A percentile compares a stretch with the other conserved stretches of the same genome.
Conservation (phyloP, 2,113 vertebrate species). For the Pituophis catenifer region DNA sequence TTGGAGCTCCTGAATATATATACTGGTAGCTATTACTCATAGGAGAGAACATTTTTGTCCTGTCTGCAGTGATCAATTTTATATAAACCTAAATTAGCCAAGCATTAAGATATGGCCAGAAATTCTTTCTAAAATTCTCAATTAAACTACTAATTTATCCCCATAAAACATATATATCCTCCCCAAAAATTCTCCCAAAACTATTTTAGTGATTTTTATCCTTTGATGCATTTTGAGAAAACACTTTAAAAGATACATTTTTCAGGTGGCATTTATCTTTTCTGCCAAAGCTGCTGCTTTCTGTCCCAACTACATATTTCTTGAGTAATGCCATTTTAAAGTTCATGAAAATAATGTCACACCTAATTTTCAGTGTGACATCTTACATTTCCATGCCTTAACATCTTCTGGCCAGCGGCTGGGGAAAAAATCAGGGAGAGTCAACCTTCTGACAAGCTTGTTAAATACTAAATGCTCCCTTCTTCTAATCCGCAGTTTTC, state of each 20-base stretch:
- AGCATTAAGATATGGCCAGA: not conserved
- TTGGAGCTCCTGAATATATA: not conserved
- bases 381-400: constrained; percentile 13
- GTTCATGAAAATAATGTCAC: constrained; percentile 1
- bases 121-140: not conserved
- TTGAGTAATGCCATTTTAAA: not conserved
- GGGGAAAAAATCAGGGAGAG: not conserved
- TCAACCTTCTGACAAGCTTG: not conserved
- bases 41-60: not conserved
- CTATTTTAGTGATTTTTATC: not conserved
- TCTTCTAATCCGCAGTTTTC: not conserved
- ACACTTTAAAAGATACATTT: not conserved
- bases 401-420: not conserved
- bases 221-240: not conserved
- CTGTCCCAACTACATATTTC: not conserved
- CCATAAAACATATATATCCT: not conserved
- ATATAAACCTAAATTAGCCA: not conserved
- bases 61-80: not conserved
- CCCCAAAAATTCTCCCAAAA: not conserved
- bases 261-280: not conserved
- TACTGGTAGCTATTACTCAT: too few species aligned
- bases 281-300: not conserved
- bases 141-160: not conserved
- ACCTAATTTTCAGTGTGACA: constrained; percentile 6
- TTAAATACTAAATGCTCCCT: constrained; percentile 16